Evolutionary conservation across 2,888 invertebrate species (phyloP).

Genomic region (Apodemia hepburni): DNA sequence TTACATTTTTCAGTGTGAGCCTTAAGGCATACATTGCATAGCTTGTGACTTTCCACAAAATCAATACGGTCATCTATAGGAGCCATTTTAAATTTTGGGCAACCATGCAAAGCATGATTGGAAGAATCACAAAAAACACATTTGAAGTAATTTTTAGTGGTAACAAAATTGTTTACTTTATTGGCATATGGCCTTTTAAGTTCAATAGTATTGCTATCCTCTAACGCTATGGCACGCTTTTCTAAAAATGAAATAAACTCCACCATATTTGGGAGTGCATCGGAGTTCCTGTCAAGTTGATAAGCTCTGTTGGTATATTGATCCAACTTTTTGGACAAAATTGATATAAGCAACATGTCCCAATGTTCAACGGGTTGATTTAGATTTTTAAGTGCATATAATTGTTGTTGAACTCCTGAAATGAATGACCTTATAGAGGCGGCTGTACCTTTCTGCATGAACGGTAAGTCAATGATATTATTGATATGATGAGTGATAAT

Average conservation of each 20-base stretch:
- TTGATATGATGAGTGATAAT: background rate
- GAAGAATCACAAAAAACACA: too few relatives aligned
- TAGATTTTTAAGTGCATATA: background rate
- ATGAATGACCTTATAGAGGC: background rate
- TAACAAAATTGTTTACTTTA: too few relatives aligned
- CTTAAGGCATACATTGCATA: too few relatives aligned
- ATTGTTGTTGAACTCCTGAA: background rate
- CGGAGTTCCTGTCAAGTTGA: background rate
- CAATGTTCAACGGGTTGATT: background rate
- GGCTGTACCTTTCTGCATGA: background rate
- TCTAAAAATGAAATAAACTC: background rate
- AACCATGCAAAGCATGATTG: too few relatives aligned
- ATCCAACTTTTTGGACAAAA: conserved; percentile 3
- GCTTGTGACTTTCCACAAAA: too few relatives aligned
- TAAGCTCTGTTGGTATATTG: conserved; percentile 4
- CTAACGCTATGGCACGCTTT: conserved; percentile 1
- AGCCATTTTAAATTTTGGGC: too few relatives aligned
- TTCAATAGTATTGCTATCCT: background rate
- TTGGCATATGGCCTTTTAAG: too few relatives aligned
- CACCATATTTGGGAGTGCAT: background rate
- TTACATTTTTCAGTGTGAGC: too few relatives aligned
- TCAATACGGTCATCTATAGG: too few relatives aligned
- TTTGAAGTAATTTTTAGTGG: too few relatives aligned
- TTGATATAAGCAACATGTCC: background rate
- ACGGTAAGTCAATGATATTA: background rate